These are phyloP conservation scores for Platanista minor DNA, from an alignment of 2,113 vertebrate genomes.

Conservation along the genomic window DNA sequence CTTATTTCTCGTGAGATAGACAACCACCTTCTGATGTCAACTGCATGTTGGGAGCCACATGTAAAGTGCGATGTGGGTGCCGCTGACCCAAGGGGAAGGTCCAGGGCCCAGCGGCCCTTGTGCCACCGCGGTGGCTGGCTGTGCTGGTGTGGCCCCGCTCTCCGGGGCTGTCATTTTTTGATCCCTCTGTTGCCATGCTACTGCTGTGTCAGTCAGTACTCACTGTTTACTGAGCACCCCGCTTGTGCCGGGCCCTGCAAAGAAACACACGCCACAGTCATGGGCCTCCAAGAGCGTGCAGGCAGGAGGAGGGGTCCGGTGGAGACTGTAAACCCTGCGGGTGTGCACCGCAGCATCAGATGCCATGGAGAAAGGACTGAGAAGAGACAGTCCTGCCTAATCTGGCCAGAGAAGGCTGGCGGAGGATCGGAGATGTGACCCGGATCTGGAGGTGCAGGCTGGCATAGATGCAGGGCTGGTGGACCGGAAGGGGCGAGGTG, in stretches of 20 bases:
- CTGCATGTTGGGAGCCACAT: fast-evolving
- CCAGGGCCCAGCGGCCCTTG: fast-evolving
- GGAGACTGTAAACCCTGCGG: fast-evolving
- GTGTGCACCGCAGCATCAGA: fast-evolving
- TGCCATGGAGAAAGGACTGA: neutral
- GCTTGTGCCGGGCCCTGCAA: neutral
- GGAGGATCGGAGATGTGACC: neutral
- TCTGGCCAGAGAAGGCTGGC: neutral
- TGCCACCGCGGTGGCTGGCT: neutral
- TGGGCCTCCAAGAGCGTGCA: fast-evolving
- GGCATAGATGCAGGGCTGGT: neutral
- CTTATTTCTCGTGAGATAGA: fast-evolving
- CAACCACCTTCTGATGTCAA: too few species aligned
- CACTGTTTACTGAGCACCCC: neutral
- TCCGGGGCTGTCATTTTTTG: neutral
- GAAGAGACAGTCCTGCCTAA: neutral
- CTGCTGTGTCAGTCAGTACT: neutral
- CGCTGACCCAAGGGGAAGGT: fast-evolving
- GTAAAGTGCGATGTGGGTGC: fast-evolving
- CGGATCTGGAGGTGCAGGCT: neutral
- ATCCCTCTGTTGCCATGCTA: neutral
- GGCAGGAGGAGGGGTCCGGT: fast-evolving
- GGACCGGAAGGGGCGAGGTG: neutral
- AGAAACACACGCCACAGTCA: neutral
- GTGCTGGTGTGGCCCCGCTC: neutral